Base-by-base conservation (phyloP, 2,797 vertebrate species). In the Enteromius afrohamiltoni region DNA sequence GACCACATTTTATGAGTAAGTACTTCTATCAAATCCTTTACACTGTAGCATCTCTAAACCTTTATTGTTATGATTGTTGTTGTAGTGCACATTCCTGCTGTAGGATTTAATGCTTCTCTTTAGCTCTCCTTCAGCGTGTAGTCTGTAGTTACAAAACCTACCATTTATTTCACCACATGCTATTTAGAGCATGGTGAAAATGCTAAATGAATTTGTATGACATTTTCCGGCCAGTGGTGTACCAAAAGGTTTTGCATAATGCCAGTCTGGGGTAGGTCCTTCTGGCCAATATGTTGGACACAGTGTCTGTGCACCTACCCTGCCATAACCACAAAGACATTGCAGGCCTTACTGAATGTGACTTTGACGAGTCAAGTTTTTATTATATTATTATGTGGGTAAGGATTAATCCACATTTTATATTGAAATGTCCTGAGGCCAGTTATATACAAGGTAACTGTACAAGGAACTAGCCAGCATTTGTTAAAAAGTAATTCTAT, bases 1-100 rank as follows among this genome's bases (percentile, higher is more conserved):
- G 98, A 99, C 97, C 9, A 99, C 98, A 5, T 99, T 99, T 92
- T 99, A 98, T 85, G 97, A 99, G 98, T 99, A 91, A 98, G 98
- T 94, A 91, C 3, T 21, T 17, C n/a, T 37, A 60, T 9, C 69
- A 42, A 64, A 34, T 76, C 4, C 21, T 34, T 23, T 37, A 58
- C 16, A n/a, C 9, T 29, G 51, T 40, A 53, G 67, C 51, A 64
- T 26, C 23, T 60, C 58, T 26, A 26, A 60, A 14, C 58, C 58
- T 14, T 58, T 58, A 60, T 60, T 60, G 4, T 26, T 26, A 29
- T 29, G 16, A 45, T 40, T n/a, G 62, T 37, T 71, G 21, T 82
- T 73, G 14, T 53, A 29, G 34, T 64, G 19, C 37, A 71, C 21
- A 78, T 78, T 78, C 42, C 65, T 49, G 77, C 34, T 67, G 34